Conservation (phyloP, 2,113 vertebrate genomes). For the Xyrauchen texanus region DNA sequence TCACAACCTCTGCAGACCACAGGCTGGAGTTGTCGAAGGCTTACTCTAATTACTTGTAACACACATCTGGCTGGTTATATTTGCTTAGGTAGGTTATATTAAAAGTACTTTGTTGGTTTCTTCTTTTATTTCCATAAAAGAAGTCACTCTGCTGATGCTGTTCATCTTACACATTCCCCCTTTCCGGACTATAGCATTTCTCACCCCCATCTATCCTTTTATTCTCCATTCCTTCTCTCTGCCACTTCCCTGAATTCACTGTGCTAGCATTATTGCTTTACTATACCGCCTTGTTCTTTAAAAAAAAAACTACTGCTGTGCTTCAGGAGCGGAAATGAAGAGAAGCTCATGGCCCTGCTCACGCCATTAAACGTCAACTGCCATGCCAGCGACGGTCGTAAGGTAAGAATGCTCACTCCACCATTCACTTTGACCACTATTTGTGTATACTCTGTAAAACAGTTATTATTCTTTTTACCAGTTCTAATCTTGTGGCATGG, state of each 20-base stretch:
- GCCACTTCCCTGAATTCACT: conserved; percentile 20
- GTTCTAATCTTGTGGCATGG: not conserved
- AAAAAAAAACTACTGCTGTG: conserved; percentile 37
- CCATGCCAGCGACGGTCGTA: conserved; percentile 95
- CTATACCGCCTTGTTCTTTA: conserved; percentile 37
- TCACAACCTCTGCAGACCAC: conserved; percentile 1
- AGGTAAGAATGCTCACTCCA: conserved; percentile 76
- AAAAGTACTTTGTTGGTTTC: conserved; percentile 9
- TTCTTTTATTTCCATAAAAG: conserved; percentile 1
- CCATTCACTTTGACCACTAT: not conserved
- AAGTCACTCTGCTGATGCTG: conserved; percentile 1
- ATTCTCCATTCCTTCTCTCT: not conserved
- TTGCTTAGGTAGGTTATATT: not conserved
- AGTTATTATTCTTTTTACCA: not conserved
- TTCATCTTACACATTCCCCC: conserved; percentile 12
- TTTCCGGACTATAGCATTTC: conserved; percentile 8
- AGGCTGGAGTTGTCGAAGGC: not conserved
- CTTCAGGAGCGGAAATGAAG: conserved; percentile 96
- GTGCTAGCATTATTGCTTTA: not conserved
- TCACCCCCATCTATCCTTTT: conserved; percentile 3
- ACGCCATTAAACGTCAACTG: conserved; percentile 99
- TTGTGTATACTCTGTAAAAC: no score
- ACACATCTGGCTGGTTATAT: not conserved
- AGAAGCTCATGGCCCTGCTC: conserved; percentile 98
- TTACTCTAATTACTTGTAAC: no score